Percentiles rank a stretch among this genome's conserved stretches.
Evolutionary conservation across 1,140 invertebrate genomes (phyloP).

Genomic region (Venustaconcha ellipsiformis): DNA sequence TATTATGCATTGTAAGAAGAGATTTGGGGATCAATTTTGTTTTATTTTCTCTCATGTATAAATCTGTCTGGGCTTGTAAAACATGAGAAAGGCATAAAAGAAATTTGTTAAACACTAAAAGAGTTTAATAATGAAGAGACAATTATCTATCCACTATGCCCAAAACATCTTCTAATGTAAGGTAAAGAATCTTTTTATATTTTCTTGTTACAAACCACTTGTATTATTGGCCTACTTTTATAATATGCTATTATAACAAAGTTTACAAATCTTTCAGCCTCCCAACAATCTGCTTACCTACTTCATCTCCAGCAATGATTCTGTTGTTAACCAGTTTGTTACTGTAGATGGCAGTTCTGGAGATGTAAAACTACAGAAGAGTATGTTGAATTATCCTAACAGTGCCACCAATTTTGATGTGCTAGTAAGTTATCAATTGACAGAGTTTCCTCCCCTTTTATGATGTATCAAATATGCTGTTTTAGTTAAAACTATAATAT

Average conservation of each 20-base stretch:
- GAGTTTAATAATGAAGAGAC: no score
- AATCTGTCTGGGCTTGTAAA: no score
- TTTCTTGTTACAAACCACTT: not conserved
- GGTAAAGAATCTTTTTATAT: not conserved
- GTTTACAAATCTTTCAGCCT: constrained; percentile 15
- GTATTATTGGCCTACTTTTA: no score
- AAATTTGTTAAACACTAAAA: no score
- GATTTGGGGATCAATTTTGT: no score
- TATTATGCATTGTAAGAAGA: no score
- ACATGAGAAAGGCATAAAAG: no score
- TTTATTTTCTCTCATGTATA: no score
- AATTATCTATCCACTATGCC: not conserved
- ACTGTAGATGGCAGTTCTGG: constrained; percentile 32
- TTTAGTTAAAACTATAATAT: not conserved
- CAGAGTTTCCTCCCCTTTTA: not conserved
- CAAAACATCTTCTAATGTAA: not conserved
- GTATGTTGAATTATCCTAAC: constrained; percentile 29
- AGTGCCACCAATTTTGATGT: constrained; percentile 13
- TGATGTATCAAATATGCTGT: not conserved
- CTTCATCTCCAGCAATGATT: constrained; percentile 21
- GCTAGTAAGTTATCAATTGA: constrained; percentile 17
- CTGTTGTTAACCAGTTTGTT: constrained; percentile 33
- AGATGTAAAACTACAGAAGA: constrained; percentile 27
- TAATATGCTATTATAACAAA: no score
- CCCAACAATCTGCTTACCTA: constrained; percentile 38